phyloP scores from a whole-genome alignment of 1,140 invertebrate species.

The Teleogryllus occipitalis region DNA sequence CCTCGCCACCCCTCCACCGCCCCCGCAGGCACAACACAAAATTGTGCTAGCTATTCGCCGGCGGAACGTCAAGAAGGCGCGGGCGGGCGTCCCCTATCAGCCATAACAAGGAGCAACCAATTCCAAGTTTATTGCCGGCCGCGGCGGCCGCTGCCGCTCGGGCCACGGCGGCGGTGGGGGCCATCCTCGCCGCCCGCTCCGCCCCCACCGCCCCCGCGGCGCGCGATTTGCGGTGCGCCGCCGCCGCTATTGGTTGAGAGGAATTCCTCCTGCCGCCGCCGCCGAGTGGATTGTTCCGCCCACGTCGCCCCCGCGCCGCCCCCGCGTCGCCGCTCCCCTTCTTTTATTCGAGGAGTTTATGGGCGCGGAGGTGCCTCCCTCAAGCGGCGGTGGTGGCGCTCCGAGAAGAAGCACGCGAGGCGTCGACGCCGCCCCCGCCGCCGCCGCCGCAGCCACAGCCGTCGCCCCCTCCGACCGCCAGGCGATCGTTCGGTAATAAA shows the following conservation, averaged over 20 bases:
- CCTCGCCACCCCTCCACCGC: neutral
- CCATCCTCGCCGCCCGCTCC: too few relatives aligned
- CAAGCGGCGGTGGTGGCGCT: too few relatives aligned
- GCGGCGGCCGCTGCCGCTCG: too few relatives aligned
- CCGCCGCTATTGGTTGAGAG: neutral
- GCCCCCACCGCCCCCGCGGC: too few relatives aligned
- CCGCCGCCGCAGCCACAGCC: too few relatives aligned
- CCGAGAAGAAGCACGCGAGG: too few relatives aligned
- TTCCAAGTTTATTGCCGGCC: neutral
- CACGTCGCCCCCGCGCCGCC: too few relatives aligned
- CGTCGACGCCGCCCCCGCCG: too few relatives aligned
- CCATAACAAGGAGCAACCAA: constrained; percentile 3
- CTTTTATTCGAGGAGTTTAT: neutral
- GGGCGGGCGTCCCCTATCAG: neutral
- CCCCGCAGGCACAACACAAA: neutral
- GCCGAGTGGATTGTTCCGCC: neutral
- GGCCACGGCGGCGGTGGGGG: too few relatives aligned
- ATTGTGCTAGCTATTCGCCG: neutral
- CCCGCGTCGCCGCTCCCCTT: neutral
- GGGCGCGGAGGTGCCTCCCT: too few relatives aligned
- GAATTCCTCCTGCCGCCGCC: neutral
- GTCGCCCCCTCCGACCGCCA: too few relatives aligned
- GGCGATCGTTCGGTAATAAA: too few relatives aligned
- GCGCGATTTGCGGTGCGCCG: neutral
- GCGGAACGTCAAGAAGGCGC: neutral